Evolutionary conservation across 1,140 invertebrate species (phyloP).

Genomic region (Pogonomyrmex californicus): DNA sequence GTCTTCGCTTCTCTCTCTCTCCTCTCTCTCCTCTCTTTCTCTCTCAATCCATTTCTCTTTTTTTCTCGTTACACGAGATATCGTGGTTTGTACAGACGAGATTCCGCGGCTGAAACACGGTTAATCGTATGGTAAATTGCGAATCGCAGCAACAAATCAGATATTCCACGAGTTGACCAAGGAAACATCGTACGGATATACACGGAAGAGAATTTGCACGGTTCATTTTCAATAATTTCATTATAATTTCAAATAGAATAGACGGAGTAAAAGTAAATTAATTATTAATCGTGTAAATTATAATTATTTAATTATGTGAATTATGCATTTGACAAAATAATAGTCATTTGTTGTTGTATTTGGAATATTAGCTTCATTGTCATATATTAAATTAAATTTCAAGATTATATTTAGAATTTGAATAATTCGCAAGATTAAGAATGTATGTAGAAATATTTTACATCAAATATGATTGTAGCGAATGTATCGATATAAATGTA

Average conservation of each 20-base stretch:
- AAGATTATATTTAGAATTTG: neutral
- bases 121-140: constrained; percentile 56
- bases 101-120: constrained; percentile 42
- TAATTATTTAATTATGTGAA: neutral
- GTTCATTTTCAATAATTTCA: neutral
- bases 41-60: no score
- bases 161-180: constrained; percentile 17
- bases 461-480: neutral
- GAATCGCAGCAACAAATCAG: constrained; percentile 21
- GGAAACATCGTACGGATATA: neutral
- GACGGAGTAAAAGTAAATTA: neutral
- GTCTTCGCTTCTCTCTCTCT: constrained; percentile 9
- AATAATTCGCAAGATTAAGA: neutral
- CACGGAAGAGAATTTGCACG: neutral
- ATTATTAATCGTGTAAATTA: constrained; percentile 11
- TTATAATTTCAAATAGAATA: constrained; percentile 3
- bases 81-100: neutral
- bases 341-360: neutral
- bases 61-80: no score
- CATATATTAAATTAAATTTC: neutral
- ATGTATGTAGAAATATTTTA: neutral
- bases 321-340: neutral
- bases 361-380: neutral
- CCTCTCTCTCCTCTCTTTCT: constrained; percentile 10
- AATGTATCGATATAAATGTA: constrained; percentile 2